Percentiles rank a stretch among this genome's conserved stretches.
Conservation (phyloP, 2,888 invertebrate genomes). For the Zele albiditarsus region DNA sequence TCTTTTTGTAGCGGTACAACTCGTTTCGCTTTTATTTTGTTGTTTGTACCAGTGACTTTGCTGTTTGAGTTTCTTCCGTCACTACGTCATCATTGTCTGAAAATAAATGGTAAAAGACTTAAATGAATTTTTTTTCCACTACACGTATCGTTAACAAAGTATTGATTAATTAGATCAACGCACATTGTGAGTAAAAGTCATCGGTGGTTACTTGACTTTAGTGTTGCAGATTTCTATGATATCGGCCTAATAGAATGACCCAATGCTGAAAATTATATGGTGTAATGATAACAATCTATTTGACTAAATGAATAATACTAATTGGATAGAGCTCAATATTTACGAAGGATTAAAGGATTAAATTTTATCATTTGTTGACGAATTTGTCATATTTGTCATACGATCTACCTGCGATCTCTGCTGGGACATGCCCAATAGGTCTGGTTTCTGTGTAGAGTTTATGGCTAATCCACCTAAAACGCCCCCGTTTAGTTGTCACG, state of each 20-base stretch:
- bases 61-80: slow-evolving; percentile 68
- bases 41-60: slow-evolving; percentile 50
- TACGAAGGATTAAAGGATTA: slow-evolving; percentile 37
- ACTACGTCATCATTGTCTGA: slow-evolving; percentile 54
- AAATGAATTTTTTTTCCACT: background rate
- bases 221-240: background rate
- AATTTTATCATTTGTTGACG: slow-evolving; percentile 35
- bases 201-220: too few species aligned
- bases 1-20: slow-evolving; percentile 67
- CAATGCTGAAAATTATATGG: background rate
- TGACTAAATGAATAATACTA: background rate
- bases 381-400: slow-evolving; percentile 49
- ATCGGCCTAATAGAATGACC: background rate
- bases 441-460: background rate
- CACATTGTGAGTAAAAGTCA: background rate
- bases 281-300: background rate
- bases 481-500: slow-evolving; percentile 34
- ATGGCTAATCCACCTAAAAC: slow-evolving; percentile 48
- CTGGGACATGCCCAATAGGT: background rate
- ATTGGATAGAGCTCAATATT: slow-evolving; percentile 36
- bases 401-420: slow-evolving; percentile 5
- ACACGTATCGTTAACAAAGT: background rate
- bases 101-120: slow-evolving; percentile 42
- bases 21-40: slow-evolving; percentile 60
- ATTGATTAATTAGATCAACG: background rate